These are phyloP conservation scores for Melanocharis versteri DNA, from an alignment of 2,113 vertebrate species.

Conservation along the genomic window DNA sequence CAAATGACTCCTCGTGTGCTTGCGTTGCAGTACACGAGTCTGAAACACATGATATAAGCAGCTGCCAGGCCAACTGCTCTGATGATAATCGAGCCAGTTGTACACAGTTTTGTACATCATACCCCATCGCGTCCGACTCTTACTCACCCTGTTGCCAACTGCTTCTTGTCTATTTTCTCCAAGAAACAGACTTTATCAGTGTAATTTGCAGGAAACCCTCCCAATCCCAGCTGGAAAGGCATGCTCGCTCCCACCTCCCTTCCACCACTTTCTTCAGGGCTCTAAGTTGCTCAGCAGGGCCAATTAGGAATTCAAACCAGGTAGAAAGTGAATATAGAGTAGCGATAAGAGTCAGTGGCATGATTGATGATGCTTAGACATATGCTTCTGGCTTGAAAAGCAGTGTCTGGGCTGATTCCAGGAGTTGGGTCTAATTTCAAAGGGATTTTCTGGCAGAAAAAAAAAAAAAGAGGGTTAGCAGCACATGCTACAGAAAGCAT, in stretches of 20 bases:
- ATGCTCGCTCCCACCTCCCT: background rate
- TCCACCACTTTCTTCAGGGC: background rate
- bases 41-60: slow-evolving; percentile 7
- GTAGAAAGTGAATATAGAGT: slow-evolving; percentile 21
- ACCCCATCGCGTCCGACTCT: background rate
- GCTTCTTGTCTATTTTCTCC: slow-evolving; percentile 12
- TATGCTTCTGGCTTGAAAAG: slow-evolving; percentile 29
- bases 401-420: slow-evolving; percentile 16
- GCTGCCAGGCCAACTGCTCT: slow-evolving; percentile 52
- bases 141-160: slow-evolving; percentile 26
- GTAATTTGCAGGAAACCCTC: background rate
- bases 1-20: background rate
- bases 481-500: background rate
- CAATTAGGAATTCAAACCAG: slow-evolving; percentile 32
- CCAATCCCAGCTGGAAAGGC: background rate
- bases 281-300: background rate
- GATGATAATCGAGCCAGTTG: slow-evolving; percentile 15
- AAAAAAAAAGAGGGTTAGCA: background rate
- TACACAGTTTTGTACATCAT: background rate
- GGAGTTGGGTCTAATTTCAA: slow-evolving; percentile 38
- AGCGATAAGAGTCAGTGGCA: background rate
- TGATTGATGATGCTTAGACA: slow-evolving; percentile 30
- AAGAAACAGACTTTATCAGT: background rate
- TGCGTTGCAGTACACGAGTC: background rate
- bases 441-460: background rate